Evolutionary conservation across 1,140 invertebrate species (phyloP), one percentile per base, ranked within the genome.

Genomic region (Cydia amplana): DNA sequence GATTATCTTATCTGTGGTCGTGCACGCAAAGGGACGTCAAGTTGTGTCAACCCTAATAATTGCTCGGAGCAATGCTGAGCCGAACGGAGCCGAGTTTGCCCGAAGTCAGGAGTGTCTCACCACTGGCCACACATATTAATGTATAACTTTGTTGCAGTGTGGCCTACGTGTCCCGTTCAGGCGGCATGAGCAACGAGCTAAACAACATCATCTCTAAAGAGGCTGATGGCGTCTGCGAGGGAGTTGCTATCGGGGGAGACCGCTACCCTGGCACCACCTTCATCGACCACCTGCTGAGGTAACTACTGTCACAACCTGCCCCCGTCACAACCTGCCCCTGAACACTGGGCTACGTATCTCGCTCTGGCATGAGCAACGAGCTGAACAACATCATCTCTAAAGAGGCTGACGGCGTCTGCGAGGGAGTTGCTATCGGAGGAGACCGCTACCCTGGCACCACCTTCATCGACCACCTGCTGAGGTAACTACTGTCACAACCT

Each of bases 281-380:
- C 93, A 98, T 99, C 95, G 98, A 99, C 92, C 98, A 99, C 85
- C 96, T 99, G 79, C 93, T 99, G 85, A 96, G 99, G 94, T 96
- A 83, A 83, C 49, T 12, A 46, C 55, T 18, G 20, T 25, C 9
- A 40, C 36, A 40, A 40, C 36, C 9, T 7, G 36, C 36, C 36
- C 36, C 36, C n/a, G 20, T 25, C 9, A 40, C 36, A 40, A 40
- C 36, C 9, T 7, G 36, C 36, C 36, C 36, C 36, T 40, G 36
- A 40, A 40, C 36, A 6, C 36, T 99, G 64, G 99, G 98, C 0
- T 99, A 99, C 87, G 99, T 99, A 5, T 99, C 98, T 0, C 95
- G 99, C 72, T 99, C 99, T 72, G 99, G 99, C 20, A 99, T 99
- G 99, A 99, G 98, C 4, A 99, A 99, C 88, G 99, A 99, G 92